These are phyloP conservation scores for Carettochelys insculpta DNA, from an alignment of 2,113 vertebrate species.

Conservation along the genomic window DNA sequence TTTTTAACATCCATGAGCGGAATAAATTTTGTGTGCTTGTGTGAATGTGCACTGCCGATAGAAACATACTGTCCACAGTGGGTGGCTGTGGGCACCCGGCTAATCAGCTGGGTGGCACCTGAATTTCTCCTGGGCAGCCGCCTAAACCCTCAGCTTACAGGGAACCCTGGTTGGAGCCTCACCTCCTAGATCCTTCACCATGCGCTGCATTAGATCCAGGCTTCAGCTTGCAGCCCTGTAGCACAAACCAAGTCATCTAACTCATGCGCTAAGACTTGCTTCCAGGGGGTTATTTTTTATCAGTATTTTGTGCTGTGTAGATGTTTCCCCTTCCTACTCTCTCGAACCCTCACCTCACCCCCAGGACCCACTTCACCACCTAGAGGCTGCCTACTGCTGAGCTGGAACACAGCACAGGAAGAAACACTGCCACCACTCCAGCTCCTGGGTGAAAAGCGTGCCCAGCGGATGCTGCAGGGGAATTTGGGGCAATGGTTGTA, in stretches of 20 bases:
- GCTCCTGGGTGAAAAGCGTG: not conserved
- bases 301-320: not conserved
- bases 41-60: no score
- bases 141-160: no score
- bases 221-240: not conserved
- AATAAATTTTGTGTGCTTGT: no score
- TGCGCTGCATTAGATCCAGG: not conserved
- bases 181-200: no score
- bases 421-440: not conserved
- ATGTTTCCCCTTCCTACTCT: not conserved
- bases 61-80: no score
- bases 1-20: no score
- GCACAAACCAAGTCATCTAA: not conserved
- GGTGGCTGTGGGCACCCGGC: no score
- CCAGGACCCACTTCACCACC: not conserved
- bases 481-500: not conserved
- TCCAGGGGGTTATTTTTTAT: not conserved
- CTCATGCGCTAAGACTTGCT: not conserved
- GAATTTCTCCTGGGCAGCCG: no score
- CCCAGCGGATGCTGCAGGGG: not conserved
- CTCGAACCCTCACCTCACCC: no score
- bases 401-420: not conserved
- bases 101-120: no score
- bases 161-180: no score
- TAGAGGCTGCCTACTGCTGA: not conserved